Conservation (phyloP, 2,888 invertebrate species). For the Drosophila nigritarsus region DNA sequence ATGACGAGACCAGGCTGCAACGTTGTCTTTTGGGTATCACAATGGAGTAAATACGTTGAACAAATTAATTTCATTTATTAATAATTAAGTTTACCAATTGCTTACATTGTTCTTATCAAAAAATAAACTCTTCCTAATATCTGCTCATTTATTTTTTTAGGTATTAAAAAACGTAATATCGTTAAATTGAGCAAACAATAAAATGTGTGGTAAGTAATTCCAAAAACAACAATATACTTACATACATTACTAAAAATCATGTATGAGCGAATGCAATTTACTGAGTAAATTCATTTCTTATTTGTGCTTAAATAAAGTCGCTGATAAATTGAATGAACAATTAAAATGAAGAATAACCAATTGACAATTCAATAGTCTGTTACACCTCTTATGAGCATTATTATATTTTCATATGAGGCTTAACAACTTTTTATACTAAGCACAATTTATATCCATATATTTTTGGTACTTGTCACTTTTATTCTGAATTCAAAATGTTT, state of each 20-base stretch:
- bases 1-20: constrained; percentile 1
- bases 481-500: not conserved
- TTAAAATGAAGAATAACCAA: not conserved
- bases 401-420: not conserved
- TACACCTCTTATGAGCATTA: no score
- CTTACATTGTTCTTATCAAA: not conserved
- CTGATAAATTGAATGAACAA: not conserved
- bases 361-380: not conserved
- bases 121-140: not conserved
- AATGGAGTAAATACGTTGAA: not conserved
- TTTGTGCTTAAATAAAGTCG: not conserved
- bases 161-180: not conserved
- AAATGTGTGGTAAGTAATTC: constrained; percentile 55
- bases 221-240: not conserved
- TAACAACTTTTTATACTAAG: not conserved
- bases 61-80: not conserved
- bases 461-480: not conserved
- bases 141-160: constrained; percentile 4
- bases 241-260: not conserved
- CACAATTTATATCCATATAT: not conserved
- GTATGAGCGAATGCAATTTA: not conserved
- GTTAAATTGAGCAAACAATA: constrained; percentile 5
- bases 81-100: not conserved
- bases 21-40: not conserved
- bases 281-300: not conserved